Evolutionary conservation across 2,113 vertebrate genomes (phyloP).

Genomic region (Isurus oxyrinchus): DNA sequence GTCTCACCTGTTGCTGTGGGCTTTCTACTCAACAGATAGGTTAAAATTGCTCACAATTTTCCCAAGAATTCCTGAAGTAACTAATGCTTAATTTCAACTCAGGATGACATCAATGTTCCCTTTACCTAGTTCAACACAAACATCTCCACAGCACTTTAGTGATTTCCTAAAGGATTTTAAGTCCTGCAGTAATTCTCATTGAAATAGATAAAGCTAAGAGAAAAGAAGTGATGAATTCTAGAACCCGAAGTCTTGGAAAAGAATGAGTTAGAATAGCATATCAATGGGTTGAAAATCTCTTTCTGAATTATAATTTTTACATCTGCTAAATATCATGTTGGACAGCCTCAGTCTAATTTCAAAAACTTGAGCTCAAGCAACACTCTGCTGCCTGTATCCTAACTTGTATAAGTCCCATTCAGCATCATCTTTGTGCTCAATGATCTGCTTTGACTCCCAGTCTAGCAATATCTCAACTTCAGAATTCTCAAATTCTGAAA

Average conservation of each 20-base stretch:
- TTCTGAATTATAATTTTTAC: background rate
- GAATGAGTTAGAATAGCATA: background rate
- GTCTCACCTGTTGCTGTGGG: no score
- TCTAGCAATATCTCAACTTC: background rate
- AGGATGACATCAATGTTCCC: background rate
- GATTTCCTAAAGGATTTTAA: background rate
- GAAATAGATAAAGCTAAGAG: constrained; percentile 3
- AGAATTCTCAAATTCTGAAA: no score
- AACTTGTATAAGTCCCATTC: background rate
- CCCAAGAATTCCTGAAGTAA: background rate
- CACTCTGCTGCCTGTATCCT: background rate
- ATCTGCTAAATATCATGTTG: background rate
- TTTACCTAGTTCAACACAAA: background rate
- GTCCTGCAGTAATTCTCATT: background rate
- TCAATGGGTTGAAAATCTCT: background rate
- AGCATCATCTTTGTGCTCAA: background rate
- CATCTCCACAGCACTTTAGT: background rate
- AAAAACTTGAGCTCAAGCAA: background rate
- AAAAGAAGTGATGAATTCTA: background rate
- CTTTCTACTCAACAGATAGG: background rate
- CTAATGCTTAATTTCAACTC: background rate
- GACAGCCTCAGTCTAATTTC: background rate
- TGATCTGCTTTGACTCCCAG: background rate
- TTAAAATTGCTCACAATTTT: background rate
- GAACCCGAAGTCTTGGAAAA: background rate